Evolutionary conservation across 2,888 invertebrate genomes (phyloP), one percentile per base, ranked within the genome.

Genomic region (Leptopterna dolabrata): DNA sequence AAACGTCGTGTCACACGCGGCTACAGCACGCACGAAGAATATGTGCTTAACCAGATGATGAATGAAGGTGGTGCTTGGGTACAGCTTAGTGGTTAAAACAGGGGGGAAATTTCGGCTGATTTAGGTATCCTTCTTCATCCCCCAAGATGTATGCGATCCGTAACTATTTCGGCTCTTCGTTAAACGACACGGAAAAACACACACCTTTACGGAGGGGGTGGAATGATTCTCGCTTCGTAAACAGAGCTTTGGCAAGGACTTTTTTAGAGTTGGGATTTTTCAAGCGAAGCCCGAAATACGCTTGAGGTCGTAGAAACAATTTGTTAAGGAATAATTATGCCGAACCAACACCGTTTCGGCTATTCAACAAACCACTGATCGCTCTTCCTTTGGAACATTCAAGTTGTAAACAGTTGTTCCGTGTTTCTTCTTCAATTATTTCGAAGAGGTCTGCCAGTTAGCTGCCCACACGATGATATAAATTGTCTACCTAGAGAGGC

Each of bases 261-360:
- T 73, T 73, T 73, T 41, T 30, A 41, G 73, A 30, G 9, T 41
- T 30, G 36, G 41, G 73, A 71, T 73, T 73, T 73, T 73, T 73
- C 41, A 41, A 63, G 63, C 41, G 30, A 73, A 36, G 73, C 73
- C 41, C 73, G 19, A 73, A 73, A 73, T 73, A 73, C 27, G 14
- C 73, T 73, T n/a, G 36, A 41, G 30, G 30, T 30, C 41, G 41
- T 41, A 30, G 41, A 30, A 73, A 73, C 73, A 41, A 73, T 73
- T 73, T 73, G 73, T 73, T 73, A 73, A 73, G 29, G 73, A 41
- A 41, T 73, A 73, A 73, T 73, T 73, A 73, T 73, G 36, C 73
- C 73, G 4, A 73, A 73, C 73, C 70, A 6, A 13, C 19, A 19
- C 73, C 73, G 73, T 73, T 73, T n/a, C 24, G 63, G 36, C 73